Conservation (phyloP, 1,140 invertebrate species). For the Helicorthomorpha holstii region DNA sequence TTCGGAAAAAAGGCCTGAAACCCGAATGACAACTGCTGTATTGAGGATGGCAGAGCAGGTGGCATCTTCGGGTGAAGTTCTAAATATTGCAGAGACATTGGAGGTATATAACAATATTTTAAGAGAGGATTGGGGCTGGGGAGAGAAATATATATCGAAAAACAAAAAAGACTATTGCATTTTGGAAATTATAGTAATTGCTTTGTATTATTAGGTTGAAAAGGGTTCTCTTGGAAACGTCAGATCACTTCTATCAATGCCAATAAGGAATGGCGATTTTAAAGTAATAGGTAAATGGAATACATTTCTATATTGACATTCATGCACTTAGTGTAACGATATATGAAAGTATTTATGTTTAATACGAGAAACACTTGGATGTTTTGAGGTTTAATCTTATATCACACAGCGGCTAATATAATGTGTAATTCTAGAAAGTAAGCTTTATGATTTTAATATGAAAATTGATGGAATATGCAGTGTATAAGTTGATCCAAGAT, state of each 20-base stretch:
- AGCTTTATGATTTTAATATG: too few relatives aligned
- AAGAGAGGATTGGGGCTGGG: not conserved
- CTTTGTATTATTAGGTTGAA: constrained; percentile 8
- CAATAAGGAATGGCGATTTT: constrained; percentile 27
- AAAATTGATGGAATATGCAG: too few relatives aligned
- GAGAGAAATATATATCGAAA: not conserved
- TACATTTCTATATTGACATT: not conserved
- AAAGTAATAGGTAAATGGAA: constrained; percentile 29
- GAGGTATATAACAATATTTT: constrained; percentile 13
- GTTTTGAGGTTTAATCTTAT: too few relatives aligned
- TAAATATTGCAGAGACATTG: constrained; percentile 26
- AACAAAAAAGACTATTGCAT: not conserved
- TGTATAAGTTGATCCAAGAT: too few relatives aligned
- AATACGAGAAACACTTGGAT: too few relatives aligned
- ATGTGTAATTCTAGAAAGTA: too few relatives aligned
- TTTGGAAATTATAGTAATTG: not conserved
- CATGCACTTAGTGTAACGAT: too few relatives aligned
- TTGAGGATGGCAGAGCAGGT: constrained; percentile 28
- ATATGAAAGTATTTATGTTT: too few relatives aligned
- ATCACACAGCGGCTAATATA: too few relatives aligned
- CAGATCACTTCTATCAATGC: constrained; percentile 28
- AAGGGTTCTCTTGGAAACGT: constrained; percentile 18
- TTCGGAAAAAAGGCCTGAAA: constrained; percentile 4
- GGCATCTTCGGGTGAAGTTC: constrained; percentile 26
- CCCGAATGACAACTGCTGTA: constrained; percentile 13